Percentiles rank a stretch among this genome's conserved stretches.
phyloP scores from a whole-genome alignment of 2,113 vertebrate species.

The Penelope pileata region DNA sequence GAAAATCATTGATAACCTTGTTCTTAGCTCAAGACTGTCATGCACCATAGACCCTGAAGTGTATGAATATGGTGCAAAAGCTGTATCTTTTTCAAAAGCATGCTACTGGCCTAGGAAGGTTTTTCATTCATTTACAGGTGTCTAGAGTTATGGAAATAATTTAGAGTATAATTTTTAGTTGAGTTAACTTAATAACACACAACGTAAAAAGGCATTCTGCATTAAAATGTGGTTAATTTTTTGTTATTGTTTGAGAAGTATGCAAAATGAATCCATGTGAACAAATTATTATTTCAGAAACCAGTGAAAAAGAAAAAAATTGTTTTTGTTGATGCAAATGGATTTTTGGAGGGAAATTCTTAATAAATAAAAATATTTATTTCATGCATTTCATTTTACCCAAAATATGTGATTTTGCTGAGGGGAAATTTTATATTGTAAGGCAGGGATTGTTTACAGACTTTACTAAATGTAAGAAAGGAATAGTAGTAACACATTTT shows the following conservation, averaged over 20 bases:
- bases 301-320: not conserved
- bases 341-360: not conserved
- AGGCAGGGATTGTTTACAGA: not conserved
- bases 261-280: not conserved
- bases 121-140: not conserved
- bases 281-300: not conserved
- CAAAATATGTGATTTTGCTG: not conserved
- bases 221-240: not conserved
- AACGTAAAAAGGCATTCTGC: not conserved
- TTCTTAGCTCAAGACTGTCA: constrained; percentile 38
- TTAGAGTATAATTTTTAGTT: not conserved
- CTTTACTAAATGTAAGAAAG: not conserved
- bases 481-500: not conserved
- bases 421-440: not conserved
- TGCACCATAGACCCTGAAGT: not conserved
- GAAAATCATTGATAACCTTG: constrained; percentile 51
- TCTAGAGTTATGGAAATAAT: not conserved
- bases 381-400: not conserved
- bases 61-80: not conserved
- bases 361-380: not conserved
- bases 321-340: not conserved
- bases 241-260: not conserved
- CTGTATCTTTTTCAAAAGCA: not conserved
- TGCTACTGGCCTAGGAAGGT: not conserved
- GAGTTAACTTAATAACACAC: not conserved